Evolutionary conservation across 2,797 vertebrate genomes (phyloP), one percentile per base, ranked within the genome.

Genomic region (Pangasius krempfi): DNA sequence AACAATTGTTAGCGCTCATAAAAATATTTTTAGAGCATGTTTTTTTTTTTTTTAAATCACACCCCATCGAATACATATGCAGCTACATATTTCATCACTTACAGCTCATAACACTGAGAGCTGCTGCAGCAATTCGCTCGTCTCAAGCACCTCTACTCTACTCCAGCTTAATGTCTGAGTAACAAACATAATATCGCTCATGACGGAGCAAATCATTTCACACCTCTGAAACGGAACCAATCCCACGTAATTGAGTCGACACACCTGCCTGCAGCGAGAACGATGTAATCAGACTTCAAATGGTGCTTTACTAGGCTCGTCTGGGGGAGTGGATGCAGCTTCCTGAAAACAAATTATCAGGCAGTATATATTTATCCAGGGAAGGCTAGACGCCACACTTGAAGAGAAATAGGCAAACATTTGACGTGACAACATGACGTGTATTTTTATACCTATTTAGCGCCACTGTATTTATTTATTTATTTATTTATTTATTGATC

Each of bases 191-290:
- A 58, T 58, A 81, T 37, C n/a, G 60, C 72, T 75, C 76, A 30
- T 72, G 70, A 64, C 54, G 33, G 79, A 70, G 79, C 88, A 70
- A 88, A 93, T 94, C 90, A 93, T 93, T 94, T 95, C 93, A 94
- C 88, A 92, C 91, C 89, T 92, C 86, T 91, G 91, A 94, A 92
- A 91, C 92, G 93, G 91, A 92, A 92, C 94, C 93, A 93, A 95
- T 95, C 92, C 88, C 84, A 89, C 89, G 91, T 94, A 94, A 95
- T 94, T 92, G 93, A 94, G 92, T 93, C 88, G 85, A 88, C 78
- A 30, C 30, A 92, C 30, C 89, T 70, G 79, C 91, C 90, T 87
- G 88, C 92, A 92, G 88, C 88, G 91, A 68, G 58, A 18, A 27
- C 37, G 58, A n/a, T 83, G 37, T 3, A 44, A 83, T 64, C 58